These are phyloP conservation scores for Chaetodon trifascialis DNA, from an alignment of 2,113 vertebrate species.

Conservation along the genomic window DNA sequence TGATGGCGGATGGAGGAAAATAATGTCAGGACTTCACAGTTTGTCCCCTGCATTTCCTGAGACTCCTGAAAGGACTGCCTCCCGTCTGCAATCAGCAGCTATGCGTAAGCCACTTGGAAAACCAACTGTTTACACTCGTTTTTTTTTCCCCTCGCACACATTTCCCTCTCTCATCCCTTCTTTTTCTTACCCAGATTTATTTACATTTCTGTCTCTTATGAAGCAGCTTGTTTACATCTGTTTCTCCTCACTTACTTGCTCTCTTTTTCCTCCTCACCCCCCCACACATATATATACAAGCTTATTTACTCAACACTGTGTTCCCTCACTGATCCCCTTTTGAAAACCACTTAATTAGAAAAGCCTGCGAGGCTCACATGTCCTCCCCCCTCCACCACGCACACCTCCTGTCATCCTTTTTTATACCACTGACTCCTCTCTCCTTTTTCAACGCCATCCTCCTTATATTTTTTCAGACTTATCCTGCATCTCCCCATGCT, in stretches of 20 bases:
- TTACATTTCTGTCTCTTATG: slow-evolving; percentile 57
- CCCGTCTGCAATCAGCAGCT: slow-evolving; percentile 44
- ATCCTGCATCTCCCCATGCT: slow-evolving; percentile 28
- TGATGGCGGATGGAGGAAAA: slow-evolving; percentile 37
- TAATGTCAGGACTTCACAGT: slow-evolving; percentile 46
- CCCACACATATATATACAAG: slow-evolving; percentile 32
- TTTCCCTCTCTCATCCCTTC: slow-evolving; percentile 10
- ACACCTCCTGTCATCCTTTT: slow-evolving; percentile 16
- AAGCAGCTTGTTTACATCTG: slow-evolving; percentile 69
- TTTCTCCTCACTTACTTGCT: slow-evolving; percentile 38
- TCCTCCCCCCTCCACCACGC: not conserved
- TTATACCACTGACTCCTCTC: slow-evolving; percentile 11
- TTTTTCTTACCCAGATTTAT: slow-evolving; percentile 50
- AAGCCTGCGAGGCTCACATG: slow-evolving; percentile 51
- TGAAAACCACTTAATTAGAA: slow-evolving; percentile 75
- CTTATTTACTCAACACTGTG: slow-evolving; percentile 61
- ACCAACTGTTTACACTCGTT: slow-evolving; percentile 57
- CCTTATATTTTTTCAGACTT: slow-evolving; percentile 21
- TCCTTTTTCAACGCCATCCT: slow-evolving; percentile 30
- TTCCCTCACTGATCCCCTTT: slow-evolving; percentile 60
- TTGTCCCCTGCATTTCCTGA: not conserved
- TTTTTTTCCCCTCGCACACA: not conserved
- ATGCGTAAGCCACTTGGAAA: slow-evolving; percentile 41
- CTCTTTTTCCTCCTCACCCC: not conserved
- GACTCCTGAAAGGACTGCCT: slow-evolving; percentile 40